These are phyloP conservation scores for Uria aalge DNA, from an alignment of 2,113 vertebrate genomes.

Conservation along the genomic window DNA sequence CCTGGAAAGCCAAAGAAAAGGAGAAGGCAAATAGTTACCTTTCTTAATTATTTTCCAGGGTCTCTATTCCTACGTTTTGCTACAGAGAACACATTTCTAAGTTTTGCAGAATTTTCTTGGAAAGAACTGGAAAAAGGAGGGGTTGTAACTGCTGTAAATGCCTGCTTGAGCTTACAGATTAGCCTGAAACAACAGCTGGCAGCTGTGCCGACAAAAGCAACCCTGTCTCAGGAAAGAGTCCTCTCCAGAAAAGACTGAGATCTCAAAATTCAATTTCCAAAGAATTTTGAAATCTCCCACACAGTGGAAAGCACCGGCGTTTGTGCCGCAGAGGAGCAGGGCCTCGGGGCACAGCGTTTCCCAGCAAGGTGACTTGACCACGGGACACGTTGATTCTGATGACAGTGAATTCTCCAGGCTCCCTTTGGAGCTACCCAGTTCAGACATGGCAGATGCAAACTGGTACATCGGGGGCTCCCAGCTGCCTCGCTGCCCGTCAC, in stretches of 20 bases:
- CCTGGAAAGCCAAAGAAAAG: background rate
- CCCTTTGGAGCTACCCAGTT: background rate
- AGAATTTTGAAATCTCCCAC: background rate
- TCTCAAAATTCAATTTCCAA: background rate
- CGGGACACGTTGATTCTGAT: fast-evolving
- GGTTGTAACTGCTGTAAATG: background rate
- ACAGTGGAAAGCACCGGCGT: background rate
- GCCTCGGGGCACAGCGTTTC: background rate
- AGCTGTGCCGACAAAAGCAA: background rate
- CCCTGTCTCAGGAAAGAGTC: background rate
- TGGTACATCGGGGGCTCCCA: background rate
- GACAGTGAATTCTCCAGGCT: background rate
- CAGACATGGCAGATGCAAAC: background rate
- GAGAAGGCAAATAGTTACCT: background rate
- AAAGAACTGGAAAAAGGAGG: background rate
- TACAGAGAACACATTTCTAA: background rate
- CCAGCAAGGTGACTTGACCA: background rate
- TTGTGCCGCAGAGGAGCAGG: background rate
- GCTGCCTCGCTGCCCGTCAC: background rate
- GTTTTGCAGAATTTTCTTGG: background rate
- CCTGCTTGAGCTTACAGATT: background rate
- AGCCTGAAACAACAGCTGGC: background rate
- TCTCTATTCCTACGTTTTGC: background rate
- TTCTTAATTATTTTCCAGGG: background rate
- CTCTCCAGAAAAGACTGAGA: background rate